Percentiles rank a stretch among this genome's conserved stretches.
phyloP scores from a whole-genome alignment of 2,888 invertebrate species.

The Cheilosia urbana region DNA sequence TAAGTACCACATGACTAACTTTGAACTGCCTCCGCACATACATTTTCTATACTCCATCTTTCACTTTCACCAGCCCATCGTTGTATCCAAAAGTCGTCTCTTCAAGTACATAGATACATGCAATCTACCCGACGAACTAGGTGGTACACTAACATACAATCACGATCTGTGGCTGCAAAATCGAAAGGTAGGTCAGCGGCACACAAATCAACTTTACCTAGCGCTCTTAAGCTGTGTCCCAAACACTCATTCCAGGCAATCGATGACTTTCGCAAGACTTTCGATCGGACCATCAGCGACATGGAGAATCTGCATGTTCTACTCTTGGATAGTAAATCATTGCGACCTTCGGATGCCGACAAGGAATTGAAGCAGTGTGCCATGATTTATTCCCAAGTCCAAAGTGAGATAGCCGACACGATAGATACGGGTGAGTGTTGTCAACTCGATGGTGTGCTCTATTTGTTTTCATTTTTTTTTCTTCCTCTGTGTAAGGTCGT shows the following conservation, averaged over 20 bases:
- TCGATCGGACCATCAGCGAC: conserved; percentile 85
- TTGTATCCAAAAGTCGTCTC: conserved; percentile 88
- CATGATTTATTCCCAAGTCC: conserved; percentile 85
- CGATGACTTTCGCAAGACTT: conserved; percentile 88
- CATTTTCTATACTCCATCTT: not conserved
- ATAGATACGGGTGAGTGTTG: conserved; percentile 84
- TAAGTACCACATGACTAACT: conserved; percentile 70
- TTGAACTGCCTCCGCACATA: not conserved
- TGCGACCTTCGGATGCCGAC: conserved; percentile 86
- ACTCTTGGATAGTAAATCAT: conserved; percentile 85
- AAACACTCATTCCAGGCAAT: conserved; percentile 85
- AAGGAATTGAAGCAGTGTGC: conserved; percentile 85
- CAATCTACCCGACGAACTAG: conserved; percentile 89
- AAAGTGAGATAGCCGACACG: conserved; percentile 84
- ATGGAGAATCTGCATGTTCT: conserved; percentile 87
- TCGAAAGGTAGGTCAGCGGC: conserved; percentile 86
- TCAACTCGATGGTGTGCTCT: not conserved
- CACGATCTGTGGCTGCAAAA: conserved; percentile 90
- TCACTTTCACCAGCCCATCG: conserved; percentile 86
- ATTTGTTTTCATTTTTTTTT: conserved; percentile 20
- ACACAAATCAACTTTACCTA: conserved; percentile 24
- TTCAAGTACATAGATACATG: conserved; percentile 88
- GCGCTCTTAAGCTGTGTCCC: conserved; percentile 1
- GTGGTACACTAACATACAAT: conserved; percentile 89
- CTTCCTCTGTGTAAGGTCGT: conserved; percentile 17